Conservation (phyloP, 2,888 invertebrate species). For the Elmis aenea region DNA sequence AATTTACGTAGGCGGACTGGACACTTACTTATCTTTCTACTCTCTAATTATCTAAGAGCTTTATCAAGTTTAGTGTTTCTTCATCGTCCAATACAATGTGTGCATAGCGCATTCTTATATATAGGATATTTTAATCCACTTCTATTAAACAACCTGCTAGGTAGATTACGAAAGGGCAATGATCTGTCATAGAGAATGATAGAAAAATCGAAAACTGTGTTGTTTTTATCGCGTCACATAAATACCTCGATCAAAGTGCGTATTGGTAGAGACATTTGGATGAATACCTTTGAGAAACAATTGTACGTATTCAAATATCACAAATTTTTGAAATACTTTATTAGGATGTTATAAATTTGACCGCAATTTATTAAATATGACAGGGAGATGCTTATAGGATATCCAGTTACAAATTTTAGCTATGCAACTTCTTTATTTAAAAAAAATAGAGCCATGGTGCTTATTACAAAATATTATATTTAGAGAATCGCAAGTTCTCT, state of each 20-base stretch:
- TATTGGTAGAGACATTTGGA: no score
- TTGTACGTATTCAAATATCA: no score
- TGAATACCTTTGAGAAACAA: no score
- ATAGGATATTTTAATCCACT: slow-evolving; percentile 31
- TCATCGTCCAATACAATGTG: slow-evolving; percentile 31
- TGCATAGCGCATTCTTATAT: slow-evolving; percentile 30
- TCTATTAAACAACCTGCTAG: slow-evolving; percentile 29
- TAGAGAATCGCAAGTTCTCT: no score
- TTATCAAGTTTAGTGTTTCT: slow-evolving; percentile 41
- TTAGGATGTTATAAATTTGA: no score
- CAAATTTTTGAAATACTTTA: no score
- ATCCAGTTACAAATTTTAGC: no score
- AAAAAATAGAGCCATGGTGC: no score
- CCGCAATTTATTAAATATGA: no score
- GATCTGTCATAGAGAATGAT: slow-evolving; percentile 25
- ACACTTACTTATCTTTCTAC: slow-evolving; percentile 40
- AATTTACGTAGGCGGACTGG: slow-evolving; percentile 34
- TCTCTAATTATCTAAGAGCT: slow-evolving; percentile 44
- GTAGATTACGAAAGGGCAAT: slow-evolving; percentile 31
- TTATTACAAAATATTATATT: no score
- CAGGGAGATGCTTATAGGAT: no score
- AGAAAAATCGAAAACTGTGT: slow-evolving; percentile 24
- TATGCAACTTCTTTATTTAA: no score
- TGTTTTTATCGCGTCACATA: slow-evolving; percentile 14
- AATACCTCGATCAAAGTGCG: slow-evolving; percentile 6